A percentile compares a stretch with the other conserved stretches of the same genome.
These are phyloP conservation scores for Noctua pronuba DNA, from an alignment of 2,888 invertebrate species.

Conservation along the genomic window DNA sequence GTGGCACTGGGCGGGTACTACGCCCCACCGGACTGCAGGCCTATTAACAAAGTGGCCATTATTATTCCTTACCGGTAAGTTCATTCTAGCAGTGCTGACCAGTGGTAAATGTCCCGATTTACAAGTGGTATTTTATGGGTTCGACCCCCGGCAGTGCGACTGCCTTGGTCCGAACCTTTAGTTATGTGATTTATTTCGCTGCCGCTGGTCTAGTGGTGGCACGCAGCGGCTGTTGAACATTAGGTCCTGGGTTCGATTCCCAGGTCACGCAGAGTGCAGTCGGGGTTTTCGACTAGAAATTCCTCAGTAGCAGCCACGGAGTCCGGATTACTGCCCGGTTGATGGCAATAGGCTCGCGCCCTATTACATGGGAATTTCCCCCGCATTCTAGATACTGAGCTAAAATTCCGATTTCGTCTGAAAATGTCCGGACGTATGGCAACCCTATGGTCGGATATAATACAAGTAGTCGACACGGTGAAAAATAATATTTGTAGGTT, in stretches of 20 bases:
- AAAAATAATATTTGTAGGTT: too few species aligned
- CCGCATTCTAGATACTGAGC: too few species aligned
- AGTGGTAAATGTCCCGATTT: neutral
- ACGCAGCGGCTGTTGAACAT: neutral
- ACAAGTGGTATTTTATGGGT: neutral
- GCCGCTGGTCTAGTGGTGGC: neutral
- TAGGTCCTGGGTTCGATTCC: neutral
- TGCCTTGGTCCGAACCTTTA: neutral
- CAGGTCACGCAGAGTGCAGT: neutral
- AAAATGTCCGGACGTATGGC: too few species aligned
- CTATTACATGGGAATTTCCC: neutral
- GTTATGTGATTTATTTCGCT: too few species aligned
- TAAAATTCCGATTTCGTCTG: too few species aligned
- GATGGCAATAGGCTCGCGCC: neutral
- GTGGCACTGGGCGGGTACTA: conserved; percentile 42
- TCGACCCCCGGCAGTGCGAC: neutral
- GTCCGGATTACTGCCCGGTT: neutral
- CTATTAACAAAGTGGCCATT: conserved; percentile 42
- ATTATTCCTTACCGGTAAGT: conserved; percentile 49
- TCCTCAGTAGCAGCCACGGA: neutral
- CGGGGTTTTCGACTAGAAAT: neutral
- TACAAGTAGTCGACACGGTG: too few species aligned
- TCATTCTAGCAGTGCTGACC: neutral
- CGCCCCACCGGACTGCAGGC: conserved; percentile 37
- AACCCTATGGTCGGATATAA: too few species aligned